Conservation (phyloP, 2,888 invertebrate genomes). For the Torymus tubicola region DNA sequence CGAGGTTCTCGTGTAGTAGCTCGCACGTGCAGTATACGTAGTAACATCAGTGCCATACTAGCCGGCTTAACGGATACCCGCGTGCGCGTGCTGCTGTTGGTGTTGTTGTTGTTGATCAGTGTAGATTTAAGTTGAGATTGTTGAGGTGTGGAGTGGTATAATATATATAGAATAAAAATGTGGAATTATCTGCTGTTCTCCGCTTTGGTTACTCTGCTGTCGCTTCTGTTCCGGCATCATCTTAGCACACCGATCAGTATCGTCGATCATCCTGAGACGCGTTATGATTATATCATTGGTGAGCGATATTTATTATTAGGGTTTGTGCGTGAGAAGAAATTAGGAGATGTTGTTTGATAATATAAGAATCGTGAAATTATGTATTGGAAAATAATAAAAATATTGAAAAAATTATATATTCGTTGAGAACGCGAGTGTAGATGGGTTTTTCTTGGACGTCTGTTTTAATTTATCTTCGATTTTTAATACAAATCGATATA, state of each 20-base stretch:
- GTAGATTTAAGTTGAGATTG: background rate
- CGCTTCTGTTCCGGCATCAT: constrained; percentile 69
- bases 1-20: constrained; percentile 3
- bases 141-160: background rate
- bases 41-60: constrained; percentile 13
- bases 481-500: too few species aligned
- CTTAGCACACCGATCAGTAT: constrained; percentile 67
- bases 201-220: constrained; percentile 63
- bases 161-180: constrained; percentile 66
- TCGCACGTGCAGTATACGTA: constrained; percentile 11
- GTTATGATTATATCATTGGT: constrained; percentile 73
- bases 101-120: too few species aligned
- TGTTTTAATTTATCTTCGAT: too few species aligned
- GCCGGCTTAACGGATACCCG: background rate
- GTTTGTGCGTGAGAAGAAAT: too few species aligned
- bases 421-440: too few species aligned
- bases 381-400: too few species aligned
- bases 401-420: too few species aligned
- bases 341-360: too few species aligned
- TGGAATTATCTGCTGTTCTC: constrained; percentile 70
- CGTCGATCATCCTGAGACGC: constrained; percentile 65
- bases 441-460: too few species aligned
- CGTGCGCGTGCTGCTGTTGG: background rate
- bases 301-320: constrained; percentile 52
- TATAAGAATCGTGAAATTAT: too few species aligned